These are phyloP conservation scores for Umimayanthus kanabou DNA, from an alignment of 92 coral and sea anemone species.

Conservation along the genomic window DNA sequence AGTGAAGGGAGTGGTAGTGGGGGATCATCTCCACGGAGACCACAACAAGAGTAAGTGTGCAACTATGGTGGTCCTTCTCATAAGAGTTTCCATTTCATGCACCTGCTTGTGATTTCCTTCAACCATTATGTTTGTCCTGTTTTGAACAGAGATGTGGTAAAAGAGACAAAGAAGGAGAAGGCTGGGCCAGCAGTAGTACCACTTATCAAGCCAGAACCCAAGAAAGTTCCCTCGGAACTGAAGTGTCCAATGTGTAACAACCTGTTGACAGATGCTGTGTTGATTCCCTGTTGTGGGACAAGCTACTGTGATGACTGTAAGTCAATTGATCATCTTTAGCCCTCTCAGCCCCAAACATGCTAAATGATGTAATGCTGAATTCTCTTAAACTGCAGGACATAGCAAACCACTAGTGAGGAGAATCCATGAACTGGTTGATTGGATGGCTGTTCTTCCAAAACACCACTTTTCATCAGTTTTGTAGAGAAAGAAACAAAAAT, in stretches of 20 bases:
- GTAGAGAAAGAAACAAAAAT: no score
- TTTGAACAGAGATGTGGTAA: conserved; percentile 39
- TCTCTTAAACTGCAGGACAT: no score
- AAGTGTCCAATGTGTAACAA: conserved; percentile 89
- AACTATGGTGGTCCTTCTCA: background rate
- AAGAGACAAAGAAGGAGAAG: conserved; percentile 58
- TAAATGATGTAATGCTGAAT: no score
- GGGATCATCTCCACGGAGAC: conserved; percentile 26
- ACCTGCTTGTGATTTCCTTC: no score
- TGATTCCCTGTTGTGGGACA: conserved; percentile 98
- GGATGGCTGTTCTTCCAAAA: no score
- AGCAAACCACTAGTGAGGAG: no score
- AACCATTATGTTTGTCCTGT: no score
- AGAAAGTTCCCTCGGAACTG: conserved; percentile 84
- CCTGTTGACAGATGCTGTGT: conserved; percentile 88
- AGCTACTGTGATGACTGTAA: conserved; percentile 99
- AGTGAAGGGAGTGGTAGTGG: conserved; percentile 30
- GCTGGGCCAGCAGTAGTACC: conserved; percentile 43
- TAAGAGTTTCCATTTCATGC: no score
- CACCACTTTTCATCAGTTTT: no score
- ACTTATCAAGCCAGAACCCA: conserved; percentile 43
- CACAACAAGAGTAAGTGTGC: conserved; percentile 20
- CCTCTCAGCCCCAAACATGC: no score
- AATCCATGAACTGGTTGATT: no score
- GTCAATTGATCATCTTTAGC: conserved; percentile 13